Conservation (phyloP, 2,888 invertebrate species). For the Patella pellucida region DNA sequence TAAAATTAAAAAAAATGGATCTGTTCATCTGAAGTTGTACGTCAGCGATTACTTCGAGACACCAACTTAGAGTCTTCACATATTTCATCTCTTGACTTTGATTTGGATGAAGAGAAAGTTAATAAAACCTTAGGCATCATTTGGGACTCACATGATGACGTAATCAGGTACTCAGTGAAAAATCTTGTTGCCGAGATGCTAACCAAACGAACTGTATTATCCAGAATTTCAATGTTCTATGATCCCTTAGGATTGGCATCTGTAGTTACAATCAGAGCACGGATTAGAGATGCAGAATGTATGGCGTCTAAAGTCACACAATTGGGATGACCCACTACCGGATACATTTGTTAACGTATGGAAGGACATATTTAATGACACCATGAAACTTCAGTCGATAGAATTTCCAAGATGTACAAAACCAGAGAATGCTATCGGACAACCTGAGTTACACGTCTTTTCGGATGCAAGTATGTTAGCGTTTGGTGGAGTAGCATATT, state of each 20-base stretch:
- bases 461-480: constrained; percentile 22
- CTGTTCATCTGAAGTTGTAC: constrained; percentile 8
- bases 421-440: constrained; percentile 14
- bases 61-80: too few species aligned
- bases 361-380: not conserved
- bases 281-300: constrained; percentile 23
- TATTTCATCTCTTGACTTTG: not conserved
- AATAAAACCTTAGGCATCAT: not conserved
- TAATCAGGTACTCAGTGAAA: constrained; percentile 14
- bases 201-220: constrained; percentile 21
- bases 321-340: constrained; percentile 14
- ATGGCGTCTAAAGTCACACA: constrained; percentile 11
- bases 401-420: constrained; percentile 17
- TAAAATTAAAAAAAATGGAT: constrained; percentile 18
- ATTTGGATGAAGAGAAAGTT: not conserved
- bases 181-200: not conserved
- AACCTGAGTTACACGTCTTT: constrained; percentile 21
- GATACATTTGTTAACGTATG: not conserved
- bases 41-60: not conserved
- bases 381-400: not conserved
- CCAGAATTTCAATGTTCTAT: constrained; percentile 20
- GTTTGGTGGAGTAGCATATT: constrained; percentile 14
- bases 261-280: constrained; percentile 20
- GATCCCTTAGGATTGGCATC: constrained; percentile 23
- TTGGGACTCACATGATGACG: constrained; percentile 20